These are phyloP conservation scores for Volucella bombylans DNA, from an alignment of 2,888 invertebrate species.

Conservation along the genomic window DNA sequence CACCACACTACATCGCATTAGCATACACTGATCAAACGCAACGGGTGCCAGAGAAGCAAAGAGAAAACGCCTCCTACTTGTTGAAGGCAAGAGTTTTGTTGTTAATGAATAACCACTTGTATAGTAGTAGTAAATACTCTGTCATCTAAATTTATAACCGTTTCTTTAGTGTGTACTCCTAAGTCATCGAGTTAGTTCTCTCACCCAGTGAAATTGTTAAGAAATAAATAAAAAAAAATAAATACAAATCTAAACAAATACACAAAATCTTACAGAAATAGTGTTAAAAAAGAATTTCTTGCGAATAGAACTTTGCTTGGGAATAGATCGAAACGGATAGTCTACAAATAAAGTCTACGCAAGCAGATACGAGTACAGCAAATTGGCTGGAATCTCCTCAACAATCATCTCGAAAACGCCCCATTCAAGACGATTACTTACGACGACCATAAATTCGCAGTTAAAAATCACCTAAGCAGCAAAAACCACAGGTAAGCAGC, in stretches of 20 bases:
- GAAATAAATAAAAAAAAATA: conserved; percentile 1
- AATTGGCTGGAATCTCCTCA: conserved; percentile 58
- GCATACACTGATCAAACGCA: no score
- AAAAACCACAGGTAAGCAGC: conserved; percentile 50
- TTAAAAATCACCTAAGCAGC: conserved; percentile 16
- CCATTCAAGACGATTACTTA: conserved; percentile 34
- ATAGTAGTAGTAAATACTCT: conserved; percentile 46
- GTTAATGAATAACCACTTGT: conserved; percentile 49
- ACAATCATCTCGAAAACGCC: conserved; percentile 47
- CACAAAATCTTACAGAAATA: conserved; percentile 27
- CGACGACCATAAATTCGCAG: conserved; percentile 1
- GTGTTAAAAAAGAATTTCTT: conserved; percentile 42
- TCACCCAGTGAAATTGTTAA: conserved; percentile 20
- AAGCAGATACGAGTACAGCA: not conserved
- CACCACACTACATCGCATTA: conserved; percentile 19
- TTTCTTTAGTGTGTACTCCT: conserved; percentile 52
- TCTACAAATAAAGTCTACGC: conserved; percentile 5
- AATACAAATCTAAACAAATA: conserved; percentile 43
- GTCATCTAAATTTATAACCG: conserved; percentile 62
- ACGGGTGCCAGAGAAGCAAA: conserved; percentile 24
- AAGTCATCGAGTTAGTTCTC: conserved; percentile 44
- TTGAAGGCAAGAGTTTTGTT: conserved; percentile 64
- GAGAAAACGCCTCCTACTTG: conserved; percentile 70
- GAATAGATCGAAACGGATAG: conserved; percentile 53
- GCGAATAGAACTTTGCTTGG: conserved; percentile 32